Conservation (phyloP, 2,113 vertebrate genomes). For the Corythornis cristatus region DNA sequence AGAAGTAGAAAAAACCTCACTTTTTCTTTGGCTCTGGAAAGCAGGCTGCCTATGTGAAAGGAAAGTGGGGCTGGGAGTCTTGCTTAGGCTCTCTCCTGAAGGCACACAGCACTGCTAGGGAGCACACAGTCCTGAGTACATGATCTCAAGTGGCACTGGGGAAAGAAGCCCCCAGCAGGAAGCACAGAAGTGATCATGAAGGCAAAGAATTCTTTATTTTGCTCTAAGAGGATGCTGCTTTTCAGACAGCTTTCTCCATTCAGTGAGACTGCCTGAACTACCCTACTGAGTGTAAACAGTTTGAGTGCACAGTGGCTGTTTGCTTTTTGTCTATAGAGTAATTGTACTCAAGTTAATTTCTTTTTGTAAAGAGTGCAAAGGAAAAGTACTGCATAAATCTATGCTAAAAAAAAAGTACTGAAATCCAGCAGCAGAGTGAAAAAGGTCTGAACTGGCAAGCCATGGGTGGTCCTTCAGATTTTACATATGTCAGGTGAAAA, state of each 20-base stretch:
- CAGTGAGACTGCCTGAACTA: neutral
- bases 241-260: neutral
- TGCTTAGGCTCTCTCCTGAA: neutral
- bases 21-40: neutral
- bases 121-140: fast-evolving
- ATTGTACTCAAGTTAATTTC: neutral
- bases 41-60: neutral
- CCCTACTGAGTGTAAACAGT: neutral
- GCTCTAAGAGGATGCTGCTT: neutral
- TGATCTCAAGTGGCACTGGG: neutral
- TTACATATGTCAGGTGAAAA: neutral
- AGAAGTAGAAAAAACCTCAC: neutral
- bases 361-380: neutral
- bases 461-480: neutral
- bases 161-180: neutral
- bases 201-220: neutral
- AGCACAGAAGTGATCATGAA: neutral
- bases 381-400: neutral
- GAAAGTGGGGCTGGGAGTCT: neutral
- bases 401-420: neutral
- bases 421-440: neutral
- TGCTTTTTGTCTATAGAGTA: neutral
- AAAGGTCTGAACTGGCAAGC: neutral
- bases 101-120: neutral
- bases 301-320: neutral